Evolutionary conservation across 2,113 vertebrate genomes (phyloP).

Genomic region (Columba livia): DNA sequence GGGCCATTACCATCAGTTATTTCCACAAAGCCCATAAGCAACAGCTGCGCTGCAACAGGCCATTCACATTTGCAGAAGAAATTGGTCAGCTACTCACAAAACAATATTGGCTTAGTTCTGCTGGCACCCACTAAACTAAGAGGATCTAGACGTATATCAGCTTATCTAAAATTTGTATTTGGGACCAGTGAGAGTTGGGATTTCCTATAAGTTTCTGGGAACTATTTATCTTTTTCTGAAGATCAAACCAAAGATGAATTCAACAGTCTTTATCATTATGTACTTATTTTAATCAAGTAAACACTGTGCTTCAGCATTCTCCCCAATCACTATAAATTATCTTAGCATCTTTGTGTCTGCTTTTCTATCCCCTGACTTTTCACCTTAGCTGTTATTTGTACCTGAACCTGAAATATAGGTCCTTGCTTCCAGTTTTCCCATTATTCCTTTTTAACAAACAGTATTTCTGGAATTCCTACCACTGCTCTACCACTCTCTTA

Average conservation of each 20-base stretch:
- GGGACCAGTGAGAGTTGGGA: neutral
- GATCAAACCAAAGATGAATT: neutral
- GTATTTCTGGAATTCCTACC: neutral
- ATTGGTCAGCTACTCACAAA: neutral
- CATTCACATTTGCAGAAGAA: neutral
- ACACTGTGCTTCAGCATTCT: neutral
- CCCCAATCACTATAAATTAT: neutral
- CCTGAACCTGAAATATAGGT: neutral
- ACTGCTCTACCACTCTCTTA: neutral
- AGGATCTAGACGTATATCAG: neutral
- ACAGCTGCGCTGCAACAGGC: neutral
- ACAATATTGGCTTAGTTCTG: neutral
- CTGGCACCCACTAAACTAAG: neutral
- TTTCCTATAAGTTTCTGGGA: neutral
- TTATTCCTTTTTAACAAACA: neutral
- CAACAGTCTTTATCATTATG: neutral
- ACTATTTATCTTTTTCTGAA: neutral
- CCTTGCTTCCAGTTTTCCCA: neutral
- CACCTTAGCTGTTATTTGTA: neutral
- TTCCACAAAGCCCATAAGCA: neutral
- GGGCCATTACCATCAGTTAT: fast-evolving
- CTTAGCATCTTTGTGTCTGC: neutral
- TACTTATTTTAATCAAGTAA: neutral
- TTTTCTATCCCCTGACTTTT: neutral
- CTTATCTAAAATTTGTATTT: neutral